Evolutionary conservation across 2,797 vertebrate species (phyloP), one percentile per base, ranked within the genome.

Genomic region (Synaphobranchus kaupii): DNA sequence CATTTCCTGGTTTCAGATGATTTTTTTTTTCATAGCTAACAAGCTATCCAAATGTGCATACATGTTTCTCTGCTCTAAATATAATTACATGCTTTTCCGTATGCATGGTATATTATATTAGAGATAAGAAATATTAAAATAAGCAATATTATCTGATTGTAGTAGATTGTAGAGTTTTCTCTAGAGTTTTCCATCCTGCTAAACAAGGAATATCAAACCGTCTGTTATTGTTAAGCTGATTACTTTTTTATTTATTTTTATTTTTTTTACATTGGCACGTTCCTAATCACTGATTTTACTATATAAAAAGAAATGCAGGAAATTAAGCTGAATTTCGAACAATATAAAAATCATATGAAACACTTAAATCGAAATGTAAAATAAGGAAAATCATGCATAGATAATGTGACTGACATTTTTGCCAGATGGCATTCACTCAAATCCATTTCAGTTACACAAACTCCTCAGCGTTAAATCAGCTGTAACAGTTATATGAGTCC

Each of bases 21-120:
- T 48, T 80, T 80, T 80, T 22, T 25, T 48, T 48, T 80, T 48
- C 2, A 20, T 80, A 80, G n/a, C 76, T 48, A 80, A 44, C 76
- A 48, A 48, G 76, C 76, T 80, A 80, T 48, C 76, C 76, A 80
- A 48, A 44, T 80, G 76, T n/a, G 44, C 7, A 80, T 80, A 25
- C 9, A 9, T 47, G 20, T 44, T 1, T 50, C 76, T 44, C 6
- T 25, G 76, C 47, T 80, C 17, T 80, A 20, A 47, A 80, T 80
- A 80, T 80, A 47, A n/a, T 80, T 80, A 50, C 47, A 80, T 80
- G 6, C 4, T 80, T 25, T 48, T 80, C 76, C 25, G 76, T 44
- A 80, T 48, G 22, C 17, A 10, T 80, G 48, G 48, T 80, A 20
- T 48, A 80, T 48, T 50, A 78, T 22, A 78, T 47, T 78, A 80